Evolutionary conservation across 1,140 invertebrate species (phyloP).

Genomic region (Diorhabda carinulata): DNA sequence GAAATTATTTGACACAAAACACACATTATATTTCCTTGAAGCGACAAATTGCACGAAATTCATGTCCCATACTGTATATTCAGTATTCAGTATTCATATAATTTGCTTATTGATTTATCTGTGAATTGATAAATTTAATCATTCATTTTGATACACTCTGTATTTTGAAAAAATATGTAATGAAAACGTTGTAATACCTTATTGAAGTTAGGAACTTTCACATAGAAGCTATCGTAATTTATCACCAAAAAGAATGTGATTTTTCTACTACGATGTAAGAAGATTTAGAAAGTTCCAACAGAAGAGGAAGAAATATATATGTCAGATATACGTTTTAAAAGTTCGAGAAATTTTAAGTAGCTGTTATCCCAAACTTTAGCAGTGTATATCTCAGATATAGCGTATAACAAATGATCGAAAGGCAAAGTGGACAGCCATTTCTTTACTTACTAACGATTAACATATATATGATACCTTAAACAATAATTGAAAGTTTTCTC

Average conservation of each 20-base stretch:
- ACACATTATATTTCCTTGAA: too few species aligned
- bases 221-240: not conserved
- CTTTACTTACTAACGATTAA: not conserved
- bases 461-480: too few species aligned
- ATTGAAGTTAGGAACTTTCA: not conserved
- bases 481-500: too few species aligned
- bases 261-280: not conserved
- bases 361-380: not conserved
- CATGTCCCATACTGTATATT: too few species aligned
- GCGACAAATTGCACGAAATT: too few species aligned
- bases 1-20: too few species aligned
- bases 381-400: not conserved
- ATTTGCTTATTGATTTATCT: too few species aligned
- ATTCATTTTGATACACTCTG: too few species aligned
- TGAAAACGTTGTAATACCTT: too few species aligned
- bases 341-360: not conserved
- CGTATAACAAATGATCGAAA: not conserved
- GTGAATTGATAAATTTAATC: too few species aligned
- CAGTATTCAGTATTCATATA: too few species aligned
- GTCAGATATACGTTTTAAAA: not conserved
- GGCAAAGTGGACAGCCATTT: not conserved
- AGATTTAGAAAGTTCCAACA: not conserved
- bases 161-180: too few species aligned
- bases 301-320: not conserved
- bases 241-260: not conserved